Evolutionary conservation across 2,888 invertebrate species (phyloP).

Genomic region (Drosophila prolongata): DNA sequence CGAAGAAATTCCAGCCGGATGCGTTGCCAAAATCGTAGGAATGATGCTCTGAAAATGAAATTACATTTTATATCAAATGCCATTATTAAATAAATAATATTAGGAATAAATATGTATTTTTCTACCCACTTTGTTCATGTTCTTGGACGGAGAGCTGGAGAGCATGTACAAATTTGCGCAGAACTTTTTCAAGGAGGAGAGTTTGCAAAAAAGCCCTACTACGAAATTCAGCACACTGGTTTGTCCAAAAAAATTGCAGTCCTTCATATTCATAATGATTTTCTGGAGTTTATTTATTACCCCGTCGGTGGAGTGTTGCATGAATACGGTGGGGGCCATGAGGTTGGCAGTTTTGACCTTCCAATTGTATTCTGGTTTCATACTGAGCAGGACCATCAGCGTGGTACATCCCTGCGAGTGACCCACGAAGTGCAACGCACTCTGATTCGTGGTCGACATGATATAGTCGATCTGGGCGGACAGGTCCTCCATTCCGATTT

Average conservation of each 20-base stretch:
- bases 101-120: too few relatives aligned
- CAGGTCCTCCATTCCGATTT: slow-evolving; percentile 90
- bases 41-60: slow-evolving; percentile 32
- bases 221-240: background rate
- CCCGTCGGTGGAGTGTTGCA: slow-evolving; percentile 57
- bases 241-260: background rate
- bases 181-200: background rate
- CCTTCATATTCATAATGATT: background rate
- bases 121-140: background rate
- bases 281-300: slow-evolving; percentile 25
- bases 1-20: slow-evolving; percentile 61
- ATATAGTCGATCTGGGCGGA: slow-evolving; percentile 92
- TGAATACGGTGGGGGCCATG: slow-evolving; percentile 86
- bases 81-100: too few relatives aligned
- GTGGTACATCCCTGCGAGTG: slow-evolving; percentile 87
- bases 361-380: slow-evolving; percentile 85
- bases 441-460: slow-evolving; percentile 83
- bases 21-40: slow-evolving; percentile 41
- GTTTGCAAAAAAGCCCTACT: background rate
- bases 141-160: background rate
- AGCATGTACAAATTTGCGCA: background rate
- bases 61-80: too few relatives aligned
- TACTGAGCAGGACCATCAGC: slow-evolving; percentile 86
- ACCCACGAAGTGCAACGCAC: slow-evolving; percentile 87
- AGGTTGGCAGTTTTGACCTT: slow-evolving; percentile 85